Evolutionary conservation across 2,797 vertebrate genomes (phyloP).

Genomic region (Cynopterus sphinx): DNA sequence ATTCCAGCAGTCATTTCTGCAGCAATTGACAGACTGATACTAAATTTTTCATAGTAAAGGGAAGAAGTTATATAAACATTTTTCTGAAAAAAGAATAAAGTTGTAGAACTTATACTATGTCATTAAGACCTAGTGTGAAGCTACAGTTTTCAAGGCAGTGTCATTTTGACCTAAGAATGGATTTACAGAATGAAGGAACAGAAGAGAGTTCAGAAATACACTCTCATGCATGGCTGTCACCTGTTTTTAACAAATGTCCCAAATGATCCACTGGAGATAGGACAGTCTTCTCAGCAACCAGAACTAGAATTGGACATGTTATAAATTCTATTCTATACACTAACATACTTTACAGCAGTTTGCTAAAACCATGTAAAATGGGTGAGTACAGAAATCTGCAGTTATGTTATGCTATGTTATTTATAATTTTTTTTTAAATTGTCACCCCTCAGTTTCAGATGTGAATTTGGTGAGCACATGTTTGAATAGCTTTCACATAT

Average conservation of each 20-base stretch:
- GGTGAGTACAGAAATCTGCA: too few species aligned
- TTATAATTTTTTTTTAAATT: too few species aligned
- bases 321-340: too few species aligned
- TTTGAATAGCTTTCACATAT: too few species aligned
- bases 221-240: neutral
- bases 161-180: neutral
- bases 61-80: neutral
- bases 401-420: too few species aligned
- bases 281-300: neutral
- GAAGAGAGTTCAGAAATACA: neutral
- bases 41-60: neutral
- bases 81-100: neutral
- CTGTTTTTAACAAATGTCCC: neutral
- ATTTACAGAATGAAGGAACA: neutral
- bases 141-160: neutral
- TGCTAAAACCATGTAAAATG: too few species aligned
- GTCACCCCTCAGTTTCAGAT: too few species aligned
- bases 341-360: too few species aligned
- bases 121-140: neutral
- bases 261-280: neutral
- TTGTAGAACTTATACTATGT: neutral
- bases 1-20: neutral
- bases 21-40: neutral
- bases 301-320: neutral
- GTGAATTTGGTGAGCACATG: too few species aligned